Conservation (phyloP, 1,140 invertebrate genomes). For the Cotesia typhae region DNA sequence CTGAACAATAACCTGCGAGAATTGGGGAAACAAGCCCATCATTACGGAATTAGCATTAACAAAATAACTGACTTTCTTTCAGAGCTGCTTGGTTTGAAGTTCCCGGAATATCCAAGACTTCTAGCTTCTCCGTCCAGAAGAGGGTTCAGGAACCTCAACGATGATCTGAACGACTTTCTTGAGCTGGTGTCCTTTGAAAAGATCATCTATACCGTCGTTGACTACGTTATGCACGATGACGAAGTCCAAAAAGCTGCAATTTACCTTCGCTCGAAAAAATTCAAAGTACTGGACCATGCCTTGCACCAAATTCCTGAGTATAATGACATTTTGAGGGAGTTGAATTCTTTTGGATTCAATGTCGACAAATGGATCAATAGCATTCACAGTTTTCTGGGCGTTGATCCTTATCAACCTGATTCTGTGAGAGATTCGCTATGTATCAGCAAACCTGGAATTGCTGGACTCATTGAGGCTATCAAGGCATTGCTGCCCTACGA, state of each 20-base stretch:
- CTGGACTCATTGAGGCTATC: constrained; percentile 25
- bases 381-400: constrained; percentile 10
- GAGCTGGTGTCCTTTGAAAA: neutral
- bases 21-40: constrained; percentile 30
- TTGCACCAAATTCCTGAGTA: constrained; percentile 28
- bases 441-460: constrained; percentile 5
- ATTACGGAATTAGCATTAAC: constrained; percentile 39
- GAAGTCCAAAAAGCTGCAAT: constrained; percentile 26
- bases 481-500: constrained; percentile 32
- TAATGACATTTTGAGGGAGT: constrained; percentile 18
- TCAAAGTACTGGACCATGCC: neutral
- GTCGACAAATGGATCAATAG: neutral
- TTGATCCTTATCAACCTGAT: neutral
- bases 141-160: neutral
- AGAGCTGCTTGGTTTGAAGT: constrained; percentile 37
- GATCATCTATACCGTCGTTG: neutral
- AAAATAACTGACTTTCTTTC: constrained; percentile 33
- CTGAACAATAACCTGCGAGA: constrained; percentile 33
- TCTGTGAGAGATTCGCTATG: neutral
- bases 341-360: constrained; percentile 27
- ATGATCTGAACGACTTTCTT: constrained; percentile 15
- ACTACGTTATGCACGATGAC: neutral
- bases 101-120: constrained; percentile 11
- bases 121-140: neutral
- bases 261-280: constrained; percentile 22